Percentiles rank a stretch among this genome's conserved stretches.
Evolutionary conservation across 2,888 invertebrate genomes (phyloP).

Genomic region (Diarsia brunnea): DNA sequence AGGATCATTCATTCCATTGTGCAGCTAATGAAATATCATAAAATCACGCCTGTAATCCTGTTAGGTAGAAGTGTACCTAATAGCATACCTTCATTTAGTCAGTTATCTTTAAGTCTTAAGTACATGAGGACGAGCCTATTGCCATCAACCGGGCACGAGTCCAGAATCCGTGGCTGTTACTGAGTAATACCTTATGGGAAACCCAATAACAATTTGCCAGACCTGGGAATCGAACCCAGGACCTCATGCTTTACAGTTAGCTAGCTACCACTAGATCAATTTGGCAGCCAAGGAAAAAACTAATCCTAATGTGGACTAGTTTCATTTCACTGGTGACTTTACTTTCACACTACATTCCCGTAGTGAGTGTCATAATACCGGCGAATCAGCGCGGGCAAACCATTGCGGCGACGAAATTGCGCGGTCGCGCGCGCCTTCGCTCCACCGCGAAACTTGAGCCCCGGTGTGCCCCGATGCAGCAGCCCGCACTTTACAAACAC

Average conservation of each 20-base stretch:
- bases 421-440: conserved; percentile 83
- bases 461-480: conserved; percentile 70
- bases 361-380: conserved; percentile 35
- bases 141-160: too few species aligned
- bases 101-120: too few species aligned
- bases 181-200: too few species aligned
- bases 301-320: not conserved
- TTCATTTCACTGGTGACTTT: not conserved
- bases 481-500: conserved; percentile 62
- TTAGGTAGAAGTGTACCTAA: too few species aligned
- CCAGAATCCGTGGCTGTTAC: too few species aligned
- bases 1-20: not conserved
- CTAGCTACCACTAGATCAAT: too few species aligned
- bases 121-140: too few species aligned
- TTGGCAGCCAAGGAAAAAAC: not conserved
- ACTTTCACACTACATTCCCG: conserved; percentile 25
- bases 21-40: not conserved
- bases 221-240: too few species aligned
- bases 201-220: too few species aligned
- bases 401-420: conserved; percentile 80
- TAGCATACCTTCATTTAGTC: too few species aligned
- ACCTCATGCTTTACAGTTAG: too few species aligned
- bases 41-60: too few species aligned
- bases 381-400: conserved; percentile 58
- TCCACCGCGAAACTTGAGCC: conserved; percentile 84